Evolutionary conservation across 2,797 vertebrate genomes (phyloP).

Genomic region (Merluccius polli): DNA sequence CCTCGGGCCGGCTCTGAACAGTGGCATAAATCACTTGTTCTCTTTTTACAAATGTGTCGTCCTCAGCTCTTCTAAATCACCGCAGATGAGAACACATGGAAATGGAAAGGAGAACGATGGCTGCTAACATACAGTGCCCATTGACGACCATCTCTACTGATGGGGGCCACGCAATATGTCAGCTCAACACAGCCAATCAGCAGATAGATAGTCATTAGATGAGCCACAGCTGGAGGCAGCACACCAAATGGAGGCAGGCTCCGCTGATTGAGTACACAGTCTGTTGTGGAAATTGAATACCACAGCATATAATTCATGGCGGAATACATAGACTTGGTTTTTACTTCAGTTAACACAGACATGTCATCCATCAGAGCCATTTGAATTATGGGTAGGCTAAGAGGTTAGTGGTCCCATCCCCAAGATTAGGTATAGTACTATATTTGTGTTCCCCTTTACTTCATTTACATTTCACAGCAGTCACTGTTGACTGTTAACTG

Average conservation of each 20-base stretch:
- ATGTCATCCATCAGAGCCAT: neutral
- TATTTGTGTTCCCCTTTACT: neutral
- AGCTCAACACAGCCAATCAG: conserved; percentile 43
- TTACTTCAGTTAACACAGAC: neutral
- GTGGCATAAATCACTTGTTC: conserved; percentile 54
- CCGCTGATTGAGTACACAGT: conserved; percentile 16
- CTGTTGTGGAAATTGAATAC: neutral
- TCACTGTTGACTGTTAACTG: too few relatives aligned
- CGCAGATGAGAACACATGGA: conserved; percentile 35
- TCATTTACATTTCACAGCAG: neutral
- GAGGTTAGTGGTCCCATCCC: neutral
- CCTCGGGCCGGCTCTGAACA: too few relatives aligned
- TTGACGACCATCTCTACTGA: conserved; percentile 47
- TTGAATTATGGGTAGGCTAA: neutral
- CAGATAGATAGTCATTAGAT: conserved; percentile 37
- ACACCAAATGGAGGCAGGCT: neutral
- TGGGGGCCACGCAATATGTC: conserved; percentile 1
- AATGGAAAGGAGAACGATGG: conserved; percentile 21
- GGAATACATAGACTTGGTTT: neutral
- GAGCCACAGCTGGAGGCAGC: neutral
- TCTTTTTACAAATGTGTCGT: conserved; percentile 39
- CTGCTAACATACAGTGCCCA: conserved; percentile 50
- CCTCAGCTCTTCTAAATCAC: conserved; percentile 52
- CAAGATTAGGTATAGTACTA: neutral
- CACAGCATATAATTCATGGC: neutral